Conservation (phyloP, 2,113 vertebrate genomes). For the Cebidichthys violaceus region DNA sequence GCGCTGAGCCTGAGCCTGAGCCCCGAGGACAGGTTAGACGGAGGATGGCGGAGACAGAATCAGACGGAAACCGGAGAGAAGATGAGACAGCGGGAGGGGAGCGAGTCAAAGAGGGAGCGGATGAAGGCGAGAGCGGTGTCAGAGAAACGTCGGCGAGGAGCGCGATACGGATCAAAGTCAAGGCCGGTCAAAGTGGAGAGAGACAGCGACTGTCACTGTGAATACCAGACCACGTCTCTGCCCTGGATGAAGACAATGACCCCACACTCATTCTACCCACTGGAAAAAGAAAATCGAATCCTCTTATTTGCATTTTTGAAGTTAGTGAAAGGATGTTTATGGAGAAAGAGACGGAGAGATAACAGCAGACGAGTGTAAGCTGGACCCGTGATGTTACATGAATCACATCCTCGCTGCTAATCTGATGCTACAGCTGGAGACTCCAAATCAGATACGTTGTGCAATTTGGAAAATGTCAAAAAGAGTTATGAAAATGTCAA, state of each 20-base stretch:
- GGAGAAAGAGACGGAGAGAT: slow-evolving; percentile 12
- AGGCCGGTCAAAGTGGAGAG: slow-evolving; percentile 55
- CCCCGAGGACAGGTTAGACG: slow-evolving; percentile 61
- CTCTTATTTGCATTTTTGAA: slow-evolving; percentile 26
- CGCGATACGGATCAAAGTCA: slow-evolving; percentile 65
- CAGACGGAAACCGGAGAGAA: slow-evolving; percentile 42
- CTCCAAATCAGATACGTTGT: slow-evolving; percentile 36
- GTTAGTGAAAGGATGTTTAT: slow-evolving; percentile 12
- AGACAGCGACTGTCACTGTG: slow-evolving; percentile 34
- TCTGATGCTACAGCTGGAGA: slow-evolving; percentile 23
- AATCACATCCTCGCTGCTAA: slow-evolving; percentile 1
- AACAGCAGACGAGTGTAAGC: slow-evolving; percentile 5
- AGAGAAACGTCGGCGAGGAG: slow-evolving; percentile 46
- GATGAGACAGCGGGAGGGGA: slow-evolving; percentile 10
- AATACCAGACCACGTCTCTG: slow-evolving; percentile 30
- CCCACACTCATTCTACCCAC: background rate
- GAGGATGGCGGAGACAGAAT: slow-evolving; percentile 49
- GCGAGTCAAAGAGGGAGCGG: slow-evolving; percentile 37
- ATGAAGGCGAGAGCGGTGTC: slow-evolving; percentile 34
- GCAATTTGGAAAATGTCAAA: slow-evolving; percentile 62
- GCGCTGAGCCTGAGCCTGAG: slow-evolving; percentile 34
- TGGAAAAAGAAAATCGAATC: background rate
- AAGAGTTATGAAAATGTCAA: slow-evolving; percentile 61
- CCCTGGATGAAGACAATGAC: background rate
- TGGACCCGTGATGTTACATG: slow-evolving; percentile 3